These are phyloP conservation scores for Pseudachorutes palmiensis DNA, from an alignment of 1,140 invertebrate genomes.

Conservation along the genomic window DNA sequence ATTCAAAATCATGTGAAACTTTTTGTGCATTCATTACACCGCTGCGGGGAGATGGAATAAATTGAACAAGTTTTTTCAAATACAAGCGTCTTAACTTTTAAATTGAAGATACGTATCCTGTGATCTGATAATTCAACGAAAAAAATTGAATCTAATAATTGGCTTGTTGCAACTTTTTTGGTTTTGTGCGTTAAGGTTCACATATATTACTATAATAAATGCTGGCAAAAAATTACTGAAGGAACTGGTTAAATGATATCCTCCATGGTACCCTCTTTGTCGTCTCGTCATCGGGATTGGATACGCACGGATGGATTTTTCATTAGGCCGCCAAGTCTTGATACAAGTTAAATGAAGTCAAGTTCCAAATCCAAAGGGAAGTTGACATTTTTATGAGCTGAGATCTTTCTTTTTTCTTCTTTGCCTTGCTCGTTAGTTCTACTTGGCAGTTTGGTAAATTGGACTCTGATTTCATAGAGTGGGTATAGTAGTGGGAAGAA, in stretches of 20 bases:
- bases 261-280: not conserved
- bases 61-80: too few relatives aligned
- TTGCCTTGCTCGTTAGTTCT: not conserved
- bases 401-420: not conserved
- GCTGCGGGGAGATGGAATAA: too few relatives aligned
- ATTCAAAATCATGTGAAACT: too few relatives aligned
- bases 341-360: not conserved
- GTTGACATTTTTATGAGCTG: not conserved
- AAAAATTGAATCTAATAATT: too few relatives aligned
- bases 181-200: not conserved
- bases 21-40: too few relatives aligned
- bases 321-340: not conserved
- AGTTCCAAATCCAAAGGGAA: not conserved
- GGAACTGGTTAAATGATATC: not conserved
- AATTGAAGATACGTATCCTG: too few relatives aligned
- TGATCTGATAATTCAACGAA: too few relatives aligned
- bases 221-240: not conserved
- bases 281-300: not conserved
- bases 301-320: not conserved
- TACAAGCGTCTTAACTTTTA: too few relatives aligned
- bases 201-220: not conserved
- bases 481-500: not conserved
- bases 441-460: not conserved
- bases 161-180: not conserved
- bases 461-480: not conserved